These are phyloP conservation scores for Oophaga pumilio DNA, from an alignment of 2,113 vertebrate genomes.

Conservation along the genomic window DNA sequence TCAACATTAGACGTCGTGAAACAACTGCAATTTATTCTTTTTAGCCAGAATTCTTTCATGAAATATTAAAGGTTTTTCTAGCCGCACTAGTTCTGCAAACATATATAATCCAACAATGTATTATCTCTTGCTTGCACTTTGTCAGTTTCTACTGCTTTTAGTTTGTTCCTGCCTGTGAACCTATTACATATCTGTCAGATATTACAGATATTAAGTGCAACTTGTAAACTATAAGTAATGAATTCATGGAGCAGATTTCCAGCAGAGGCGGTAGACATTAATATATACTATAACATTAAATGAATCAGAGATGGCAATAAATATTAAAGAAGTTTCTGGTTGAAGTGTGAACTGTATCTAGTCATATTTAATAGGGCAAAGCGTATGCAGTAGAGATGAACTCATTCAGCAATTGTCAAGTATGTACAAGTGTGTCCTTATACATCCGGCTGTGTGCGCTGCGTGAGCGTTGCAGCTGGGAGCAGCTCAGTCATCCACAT, in stretches of 20 bases:
- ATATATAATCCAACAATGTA: background rate
- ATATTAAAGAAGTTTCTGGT: background rate
- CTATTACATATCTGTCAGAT: slow-evolving; percentile 29
- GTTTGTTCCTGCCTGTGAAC: background rate
- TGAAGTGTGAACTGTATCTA: background rate
- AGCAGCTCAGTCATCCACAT: background rate
- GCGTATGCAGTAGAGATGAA: background rate
- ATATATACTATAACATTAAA: slow-evolving; percentile 7
- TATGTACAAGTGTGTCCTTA: background rate
- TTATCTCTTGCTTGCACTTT: background rate
- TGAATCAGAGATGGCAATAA: background rate
- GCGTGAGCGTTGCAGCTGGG: background rate
- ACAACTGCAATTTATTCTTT: background rate
- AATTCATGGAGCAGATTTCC: slow-evolving; percentile 8
- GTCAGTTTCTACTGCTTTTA: slow-evolving; percentile 13
- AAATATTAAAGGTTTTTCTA: slow-evolving; percentile 32
- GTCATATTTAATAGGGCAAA: background rate
- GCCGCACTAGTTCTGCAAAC: background rate
- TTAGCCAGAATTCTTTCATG: background rate
- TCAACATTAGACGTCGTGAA: background rate
- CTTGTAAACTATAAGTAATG: slow-evolving; percentile 11
- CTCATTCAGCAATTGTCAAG: background rate
- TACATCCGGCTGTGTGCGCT: background rate
- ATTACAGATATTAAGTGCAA: slow-evolving; percentile 11
- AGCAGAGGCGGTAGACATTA: slow-evolving; percentile 24